A percentile compares a stretch with the other conserved stretches of the same genome.
These are phyloP conservation scores for Euspilapteryx auroguttella DNA, from an alignment of 2,888 invertebrate species.

Conservation along the genomic window DNA sequence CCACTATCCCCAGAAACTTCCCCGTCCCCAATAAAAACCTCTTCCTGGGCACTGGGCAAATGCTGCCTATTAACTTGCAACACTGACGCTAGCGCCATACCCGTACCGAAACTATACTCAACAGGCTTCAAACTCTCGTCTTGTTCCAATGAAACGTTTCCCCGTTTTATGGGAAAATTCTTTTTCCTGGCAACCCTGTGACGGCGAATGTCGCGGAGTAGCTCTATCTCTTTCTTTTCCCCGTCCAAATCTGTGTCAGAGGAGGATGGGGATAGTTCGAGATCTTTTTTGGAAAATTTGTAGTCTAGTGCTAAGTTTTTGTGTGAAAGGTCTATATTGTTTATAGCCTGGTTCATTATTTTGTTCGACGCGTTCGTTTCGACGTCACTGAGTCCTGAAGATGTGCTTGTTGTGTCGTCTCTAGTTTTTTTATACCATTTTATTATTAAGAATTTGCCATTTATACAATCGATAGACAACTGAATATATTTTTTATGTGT, in stretches of 20 bases:
- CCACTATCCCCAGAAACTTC: conserved; percentile 52
- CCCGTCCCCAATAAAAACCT: conserved; percentile 45
- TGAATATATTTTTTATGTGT: no score
- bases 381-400: conserved; percentile 17
- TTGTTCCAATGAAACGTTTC: conserved; percentile 15
- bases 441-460: not conserved
- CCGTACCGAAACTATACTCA: conserved; percentile 48
- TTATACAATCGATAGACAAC: no score
- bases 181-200: conserved; percentile 32
- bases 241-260: conserved; percentile 35
- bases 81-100: conserved; percentile 50
- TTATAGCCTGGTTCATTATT: conserved; percentile 12
- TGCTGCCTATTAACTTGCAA: conserved; percentile 28
- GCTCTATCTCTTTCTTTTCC: conserved; percentile 13
- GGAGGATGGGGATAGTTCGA: conserved; percentile 27
- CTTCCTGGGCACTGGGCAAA: conserved; percentile 31
- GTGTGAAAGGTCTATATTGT: conserved; percentile 3
- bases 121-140: conserved; percentile 45
- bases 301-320: conserved; percentile 8
- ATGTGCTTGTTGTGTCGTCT: conserved; percentile 13
- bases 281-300: conserved; percentile 28
- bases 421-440: conserved; percentile 4
- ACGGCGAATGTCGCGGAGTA: conserved; percentile 30
- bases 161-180: conserved; percentile 19
- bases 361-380: conserved; percentile 15